Conservation (phyloP, 1,140 invertebrate genomes). For the Drosophila dunni region DNA sequence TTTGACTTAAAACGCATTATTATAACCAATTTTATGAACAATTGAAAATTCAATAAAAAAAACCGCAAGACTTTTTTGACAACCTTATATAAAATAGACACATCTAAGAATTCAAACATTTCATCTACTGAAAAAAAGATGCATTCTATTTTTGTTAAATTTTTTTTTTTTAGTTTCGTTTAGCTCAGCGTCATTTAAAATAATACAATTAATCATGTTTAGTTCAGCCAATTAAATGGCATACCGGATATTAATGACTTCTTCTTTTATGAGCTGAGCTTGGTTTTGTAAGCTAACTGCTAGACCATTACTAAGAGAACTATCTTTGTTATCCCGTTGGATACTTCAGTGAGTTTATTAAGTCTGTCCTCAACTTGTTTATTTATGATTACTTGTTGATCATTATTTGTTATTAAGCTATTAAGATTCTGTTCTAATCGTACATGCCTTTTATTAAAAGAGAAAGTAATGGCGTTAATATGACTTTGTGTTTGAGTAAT, state of each 20-base stretch:
- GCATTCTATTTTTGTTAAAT: not conserved
- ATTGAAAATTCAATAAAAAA: no score
- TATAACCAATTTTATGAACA: no score
- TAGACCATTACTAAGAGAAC: not conserved
- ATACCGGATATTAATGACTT: conserved; percentile 16
- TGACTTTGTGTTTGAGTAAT: no score
- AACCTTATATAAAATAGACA: conserved; percentile 18
- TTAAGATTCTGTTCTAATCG: no score
- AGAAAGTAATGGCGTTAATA: no score
- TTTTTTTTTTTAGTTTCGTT: not conserved
- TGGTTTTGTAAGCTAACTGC: conserved; percentile 23
- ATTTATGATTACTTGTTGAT: conserved; percentile 9
- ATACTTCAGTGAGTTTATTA: not conserved
- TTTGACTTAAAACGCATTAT: no score
- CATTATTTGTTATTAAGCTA: no score
- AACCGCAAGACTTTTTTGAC: no score
- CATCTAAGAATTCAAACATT: conserved; percentile 14
- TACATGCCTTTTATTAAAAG: no score
- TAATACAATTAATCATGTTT: conserved; percentile 16
- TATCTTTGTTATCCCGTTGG: conserved; percentile 4
- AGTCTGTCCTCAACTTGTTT: conserved; percentile 6
- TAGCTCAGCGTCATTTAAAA: no score
- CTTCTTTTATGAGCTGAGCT: conserved; percentile 22
- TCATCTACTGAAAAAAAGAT: conserved; percentile 4
- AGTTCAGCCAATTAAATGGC: conserved; percentile 31